phyloP scores from a whole-genome alignment of 2,888 invertebrate species.

The Diarsia brunnea region DNA sequence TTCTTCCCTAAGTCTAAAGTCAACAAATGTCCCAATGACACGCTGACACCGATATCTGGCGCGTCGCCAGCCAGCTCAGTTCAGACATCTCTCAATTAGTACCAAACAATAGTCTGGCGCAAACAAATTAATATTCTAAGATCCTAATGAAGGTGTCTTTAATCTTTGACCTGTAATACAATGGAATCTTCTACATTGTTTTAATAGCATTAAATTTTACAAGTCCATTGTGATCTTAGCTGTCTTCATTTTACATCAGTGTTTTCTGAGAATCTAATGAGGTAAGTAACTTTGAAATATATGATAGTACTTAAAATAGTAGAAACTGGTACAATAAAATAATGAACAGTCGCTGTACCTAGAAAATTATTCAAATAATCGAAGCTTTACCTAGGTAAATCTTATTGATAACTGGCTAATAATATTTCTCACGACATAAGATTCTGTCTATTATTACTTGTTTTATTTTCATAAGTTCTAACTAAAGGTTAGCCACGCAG shows the following conservation, averaged over 20 bases:
- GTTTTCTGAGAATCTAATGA: conserved; percentile 10
- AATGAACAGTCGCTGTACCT: neutral
- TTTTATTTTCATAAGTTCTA: neutral
- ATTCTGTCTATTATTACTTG: neutral
- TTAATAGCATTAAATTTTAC: conserved; percentile 33
- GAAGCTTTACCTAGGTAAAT: neutral
- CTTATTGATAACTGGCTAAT: neutral
- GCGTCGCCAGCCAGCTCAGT: conserved; percentile 4
- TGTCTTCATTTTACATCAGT: neutral
- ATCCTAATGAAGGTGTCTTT: conserved; percentile 26
- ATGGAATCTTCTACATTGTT: conserved; percentile 16
- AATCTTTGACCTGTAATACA: conserved; percentile 9
- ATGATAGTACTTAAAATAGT: neutral
- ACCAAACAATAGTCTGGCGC: conserved; percentile 31
- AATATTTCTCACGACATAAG: neutral
- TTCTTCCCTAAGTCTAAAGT: neutral
- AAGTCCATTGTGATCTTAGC: conserved; percentile 18
- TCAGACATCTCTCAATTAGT: conserved; percentile 43
- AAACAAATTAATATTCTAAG: conserved; percentile 49
- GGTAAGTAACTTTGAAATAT: neutral
- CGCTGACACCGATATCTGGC: conserved; percentile 10
- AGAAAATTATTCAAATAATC: neutral
- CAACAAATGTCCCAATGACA: neutral
- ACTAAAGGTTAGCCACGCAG: neutral
- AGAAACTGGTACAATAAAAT: neutral